These are phyloP conservation scores for Hydrozoanthus gracilis DNA, from an alignment of 92 coral and sea anemone genomes.

Conservation along the genomic window DNA sequence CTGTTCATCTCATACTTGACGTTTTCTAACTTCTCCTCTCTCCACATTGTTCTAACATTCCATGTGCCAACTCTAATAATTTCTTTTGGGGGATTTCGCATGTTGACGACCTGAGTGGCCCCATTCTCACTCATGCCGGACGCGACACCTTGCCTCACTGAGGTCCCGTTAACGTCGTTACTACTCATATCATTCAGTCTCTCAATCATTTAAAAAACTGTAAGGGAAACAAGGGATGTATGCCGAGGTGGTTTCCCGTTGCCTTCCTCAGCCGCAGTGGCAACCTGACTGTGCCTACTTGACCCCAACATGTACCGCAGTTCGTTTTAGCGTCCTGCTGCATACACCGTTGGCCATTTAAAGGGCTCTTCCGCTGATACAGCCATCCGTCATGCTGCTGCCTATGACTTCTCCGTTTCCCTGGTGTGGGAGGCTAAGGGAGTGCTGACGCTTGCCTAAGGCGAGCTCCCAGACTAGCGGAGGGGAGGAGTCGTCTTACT, in stretches of 20 bases:
- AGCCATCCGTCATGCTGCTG: not conserved
- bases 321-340: not conserved
- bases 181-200: too few relatives aligned
- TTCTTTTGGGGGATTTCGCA: conserved; percentile 17
- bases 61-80: conserved; percentile 12
- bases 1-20: conserved; percentile 10
- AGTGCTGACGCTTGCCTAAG: too few relatives aligned
- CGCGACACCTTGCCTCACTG: not conserved
- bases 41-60: conserved; percentile 26
- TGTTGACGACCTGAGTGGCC: conserved; percentile 19
- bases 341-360: not conserved
- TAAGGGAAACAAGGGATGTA: not conserved
- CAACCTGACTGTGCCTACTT: not conserved
- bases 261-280: not conserved
- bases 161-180: too few relatives aligned
- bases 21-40: conserved; percentile 1
- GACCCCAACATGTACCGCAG: not conserved
- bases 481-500: too few relatives aligned
- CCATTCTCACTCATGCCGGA: not conserved
- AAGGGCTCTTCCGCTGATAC: not conserved
- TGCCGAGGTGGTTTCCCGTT: not conserved
- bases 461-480: too few relatives aligned
- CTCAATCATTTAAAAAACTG: not conserved
- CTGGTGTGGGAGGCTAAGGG: not conserved
- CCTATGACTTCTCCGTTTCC: conserved; percentile 11